Conservation (phyloP, 2,113 vertebrate species). For the Oreocharis arfaki region DNA sequence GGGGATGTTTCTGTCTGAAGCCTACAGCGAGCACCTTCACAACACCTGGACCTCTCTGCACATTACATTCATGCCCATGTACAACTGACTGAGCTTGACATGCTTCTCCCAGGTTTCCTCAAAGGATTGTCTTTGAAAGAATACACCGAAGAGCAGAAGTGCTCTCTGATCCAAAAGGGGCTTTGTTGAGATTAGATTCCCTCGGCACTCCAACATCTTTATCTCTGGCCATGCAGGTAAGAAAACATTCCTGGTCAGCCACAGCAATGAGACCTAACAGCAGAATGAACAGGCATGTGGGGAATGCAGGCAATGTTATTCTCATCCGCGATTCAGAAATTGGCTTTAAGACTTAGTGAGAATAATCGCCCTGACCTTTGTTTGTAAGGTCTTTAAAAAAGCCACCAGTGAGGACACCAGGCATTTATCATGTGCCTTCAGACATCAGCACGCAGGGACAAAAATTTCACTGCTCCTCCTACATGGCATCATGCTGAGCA, state of each 20-base stretch:
- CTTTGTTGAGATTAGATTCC: slow-evolving; percentile 11
- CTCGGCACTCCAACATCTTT: neutral
- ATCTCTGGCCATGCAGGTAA: slow-evolving; percentile 31
- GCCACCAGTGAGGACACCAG: neutral
- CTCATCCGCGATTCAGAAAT: slow-evolving; percentile 14
- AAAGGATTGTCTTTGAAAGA: neutral
- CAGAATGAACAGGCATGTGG: neutral
- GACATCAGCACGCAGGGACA: neutral
- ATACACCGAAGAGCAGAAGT: neutral
- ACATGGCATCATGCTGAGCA: neutral
- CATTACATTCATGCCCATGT: neutral
- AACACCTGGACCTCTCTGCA: neutral
- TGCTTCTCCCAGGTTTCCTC: neutral
- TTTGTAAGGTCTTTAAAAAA: neutral
- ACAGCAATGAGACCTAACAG: neutral
- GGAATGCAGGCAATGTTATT: slow-evolving; percentile 16
- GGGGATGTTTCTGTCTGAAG: neutral
- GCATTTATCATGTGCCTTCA: neutral
- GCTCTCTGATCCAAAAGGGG: neutral
- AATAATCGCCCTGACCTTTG: slow-evolving; percentile 12
- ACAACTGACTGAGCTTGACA: neutral
- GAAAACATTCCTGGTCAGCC: slow-evolving; percentile 1
- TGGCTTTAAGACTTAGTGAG: slow-evolving; percentile 41
- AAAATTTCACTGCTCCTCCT: neutral
- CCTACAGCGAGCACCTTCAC: neutral